These are phyloP conservation scores for Uromys caudimaculatus DNA, from an alignment of 2,797 vertebrate genomes.

Conservation along the genomic window DNA sequence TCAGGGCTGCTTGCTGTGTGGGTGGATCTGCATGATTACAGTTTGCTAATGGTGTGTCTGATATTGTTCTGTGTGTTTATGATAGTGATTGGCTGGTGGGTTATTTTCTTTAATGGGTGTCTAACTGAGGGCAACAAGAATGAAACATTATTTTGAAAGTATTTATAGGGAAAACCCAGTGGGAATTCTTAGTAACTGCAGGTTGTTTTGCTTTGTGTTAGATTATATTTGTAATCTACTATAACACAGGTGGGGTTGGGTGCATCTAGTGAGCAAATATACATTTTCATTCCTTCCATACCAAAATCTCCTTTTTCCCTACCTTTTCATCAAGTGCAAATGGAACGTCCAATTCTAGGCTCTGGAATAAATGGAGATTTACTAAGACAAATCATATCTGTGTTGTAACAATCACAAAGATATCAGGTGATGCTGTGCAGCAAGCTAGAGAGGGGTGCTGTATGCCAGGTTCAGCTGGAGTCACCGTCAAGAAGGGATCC, in stretches of 20 bases:
- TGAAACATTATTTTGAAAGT: neutral
- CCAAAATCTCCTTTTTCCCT: neutral
- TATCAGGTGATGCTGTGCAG: accelerated
- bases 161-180: neutral
- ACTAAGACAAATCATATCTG: neutral
- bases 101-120: neutral
- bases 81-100: neutral
- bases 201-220: neutral
- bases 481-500: neutral
- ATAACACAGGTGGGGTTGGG: neutral
- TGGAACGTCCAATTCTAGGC: neutral
- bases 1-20: neutral
- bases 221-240: neutral
- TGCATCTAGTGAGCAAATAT: neutral
- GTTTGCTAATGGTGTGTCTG: neutral
- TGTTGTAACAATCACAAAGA: neutral
- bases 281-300: neutral
- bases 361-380: neutral
- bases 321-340: neutral
- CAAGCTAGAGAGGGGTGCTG: conserved; percentile 7
- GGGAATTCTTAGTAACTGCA: neutral
- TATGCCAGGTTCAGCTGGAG: neutral
- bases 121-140: neutral
- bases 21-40: neutral
- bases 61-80: neutral